These are phyloP conservation scores for Tetrapedia diversipes DNA, from an alignment of 2,888 invertebrate species.

Conservation along the genomic window DNA sequence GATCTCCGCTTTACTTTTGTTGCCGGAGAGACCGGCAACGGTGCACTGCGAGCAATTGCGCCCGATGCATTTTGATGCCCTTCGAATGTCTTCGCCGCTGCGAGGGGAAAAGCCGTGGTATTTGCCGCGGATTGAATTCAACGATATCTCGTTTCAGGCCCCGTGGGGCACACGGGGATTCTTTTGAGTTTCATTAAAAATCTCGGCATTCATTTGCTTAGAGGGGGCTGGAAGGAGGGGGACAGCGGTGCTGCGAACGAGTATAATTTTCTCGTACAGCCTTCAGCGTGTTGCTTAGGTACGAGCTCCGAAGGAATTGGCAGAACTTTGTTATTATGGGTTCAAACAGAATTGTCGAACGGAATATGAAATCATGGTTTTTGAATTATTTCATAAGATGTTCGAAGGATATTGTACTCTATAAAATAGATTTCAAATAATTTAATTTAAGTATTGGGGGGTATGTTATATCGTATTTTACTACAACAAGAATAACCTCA, in stretches of 20 bases:
- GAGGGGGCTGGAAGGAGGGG: background rate
- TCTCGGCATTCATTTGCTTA: slow-evolving; percentile 8
- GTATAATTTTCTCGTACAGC: background rate
- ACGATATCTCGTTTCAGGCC: slow-evolving; percentile 55
- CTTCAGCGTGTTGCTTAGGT: background rate
- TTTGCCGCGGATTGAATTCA: slow-evolving; percentile 55
- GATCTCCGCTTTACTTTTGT: slow-evolving; percentile 33
- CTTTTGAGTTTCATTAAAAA: slow-evolving; percentile 30
- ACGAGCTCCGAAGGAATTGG: background rate
- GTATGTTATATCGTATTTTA: too few species aligned
- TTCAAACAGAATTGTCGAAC: too few species aligned
- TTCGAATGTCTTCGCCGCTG: slow-evolving; percentile 55
- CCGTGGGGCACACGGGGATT: slow-evolving; percentile 12
- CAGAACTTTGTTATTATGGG: too few species aligned
- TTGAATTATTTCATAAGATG: too few species aligned
- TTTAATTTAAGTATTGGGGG: too few species aligned
- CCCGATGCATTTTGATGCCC: slow-evolving; percentile 55
- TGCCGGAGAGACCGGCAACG: slow-evolving; percentile 31
- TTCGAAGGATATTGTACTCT: too few species aligned
- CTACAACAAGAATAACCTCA: too few species aligned
- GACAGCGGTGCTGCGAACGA: background rate
- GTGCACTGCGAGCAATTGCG: slow-evolving; percentile 53
- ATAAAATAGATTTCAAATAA: too few species aligned
- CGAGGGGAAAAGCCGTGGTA: slow-evolving; percentile 44
- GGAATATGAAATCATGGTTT: too few species aligned